Conservation (phyloP, 2,113 vertebrate genomes). For the Nesospiza acunhae region DNA sequence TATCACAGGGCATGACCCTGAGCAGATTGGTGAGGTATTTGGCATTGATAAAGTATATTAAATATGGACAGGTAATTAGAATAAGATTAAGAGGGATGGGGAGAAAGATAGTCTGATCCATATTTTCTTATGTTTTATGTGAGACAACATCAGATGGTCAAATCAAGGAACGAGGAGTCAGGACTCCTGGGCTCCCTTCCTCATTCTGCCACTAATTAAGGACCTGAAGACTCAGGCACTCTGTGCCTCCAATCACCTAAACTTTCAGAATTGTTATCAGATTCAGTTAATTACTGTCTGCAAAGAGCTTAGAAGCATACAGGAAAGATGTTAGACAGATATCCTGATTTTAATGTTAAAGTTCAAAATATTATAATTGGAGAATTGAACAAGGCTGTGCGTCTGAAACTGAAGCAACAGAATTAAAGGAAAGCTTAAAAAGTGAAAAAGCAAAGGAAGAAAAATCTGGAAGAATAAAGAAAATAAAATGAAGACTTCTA, state of each 20-base stretch:
- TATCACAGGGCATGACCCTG: background rate
- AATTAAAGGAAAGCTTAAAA: background rate
- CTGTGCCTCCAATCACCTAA: conserved; percentile 7
- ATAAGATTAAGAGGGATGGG: background rate
- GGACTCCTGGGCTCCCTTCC: background rate
- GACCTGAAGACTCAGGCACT: background rate
- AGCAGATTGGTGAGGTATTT: background rate
- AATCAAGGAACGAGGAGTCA: background rate
- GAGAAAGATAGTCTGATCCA: background rate
- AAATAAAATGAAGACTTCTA: conserved; percentile 1
- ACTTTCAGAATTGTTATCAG: background rate
- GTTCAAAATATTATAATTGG: conserved; percentile 33
- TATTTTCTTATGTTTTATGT: background rate
- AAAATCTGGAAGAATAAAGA: background rate
- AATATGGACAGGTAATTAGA: background rate
- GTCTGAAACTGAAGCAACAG: background rate
- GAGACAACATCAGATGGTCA: background rate
- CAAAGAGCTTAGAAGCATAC: background rate
- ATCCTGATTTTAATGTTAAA: conserved; percentile 7
- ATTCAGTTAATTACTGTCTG: conserved; percentile 40
- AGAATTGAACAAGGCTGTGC: background rate
- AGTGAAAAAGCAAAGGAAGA: background rate
- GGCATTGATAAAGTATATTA: background rate
- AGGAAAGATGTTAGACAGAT: background rate
- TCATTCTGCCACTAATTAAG: conserved; percentile 8